Evolutionary conservation across 1,140 invertebrate species (phyloP), one percentile per base, ranked within the genome.

Genomic region (Pemphigus obesinymphae): DNA sequence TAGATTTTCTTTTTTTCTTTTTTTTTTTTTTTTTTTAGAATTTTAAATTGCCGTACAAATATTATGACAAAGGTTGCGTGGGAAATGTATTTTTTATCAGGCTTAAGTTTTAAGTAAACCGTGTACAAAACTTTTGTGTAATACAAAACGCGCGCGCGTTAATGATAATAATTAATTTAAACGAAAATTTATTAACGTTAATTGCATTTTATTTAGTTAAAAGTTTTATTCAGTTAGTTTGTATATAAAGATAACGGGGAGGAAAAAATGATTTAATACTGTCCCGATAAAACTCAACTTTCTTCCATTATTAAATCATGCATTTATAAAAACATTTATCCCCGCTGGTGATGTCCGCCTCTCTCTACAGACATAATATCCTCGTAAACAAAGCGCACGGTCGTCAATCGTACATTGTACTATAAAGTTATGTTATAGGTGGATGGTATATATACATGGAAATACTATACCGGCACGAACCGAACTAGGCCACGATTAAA

Each of bases 111-210:
- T 15, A 68, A 43, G 34, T 70, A 43, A 43, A 40, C 13, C 13
- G 13, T 40, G 37, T 40, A 70, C 10, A 70, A 70, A 70, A 70
- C 37, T 70, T 43, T 43, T 15, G 66, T 37, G 26, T 43, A 43
- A 45, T 43, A 26, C n/a, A n/a, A n/a, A n/a, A n/a, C n/a, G n/a
- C n/a, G n/a, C n/a, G n/a, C 66, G 37, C 37, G 63, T 70, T 70
- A 70, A 70, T 70, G 34, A 70, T 70, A 70, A 70, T 70, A 70
- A 70, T 70, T 70, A 23, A 23, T 70, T 70, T n/a, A 68, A 70
- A 70, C 23, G 37, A 70, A 70, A 70, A 70, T 70, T 20, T 70
- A 70, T 43, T 70, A 23, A 70, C 1, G 37, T 70, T 43, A 70
- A 70, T 70, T 70, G 66, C 37, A 26, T 43, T 70, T 70, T 70